A percentile compares a stretch with the other conserved stretches of the same genome.
phyloP scores from a whole-genome alignment of 2,888 invertebrate species.

The Heteromurus nitidus region DNA sequence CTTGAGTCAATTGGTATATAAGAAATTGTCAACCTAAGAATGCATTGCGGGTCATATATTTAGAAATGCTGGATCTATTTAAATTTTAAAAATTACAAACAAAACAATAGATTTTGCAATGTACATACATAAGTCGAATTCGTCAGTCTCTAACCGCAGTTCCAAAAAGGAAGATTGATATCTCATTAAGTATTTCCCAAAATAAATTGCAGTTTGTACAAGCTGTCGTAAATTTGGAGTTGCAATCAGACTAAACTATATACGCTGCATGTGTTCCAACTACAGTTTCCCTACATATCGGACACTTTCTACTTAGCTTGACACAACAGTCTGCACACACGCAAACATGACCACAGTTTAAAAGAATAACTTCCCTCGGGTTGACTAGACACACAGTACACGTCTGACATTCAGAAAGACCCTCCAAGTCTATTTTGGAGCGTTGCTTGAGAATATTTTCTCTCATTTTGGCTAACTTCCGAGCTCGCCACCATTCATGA shows the following conservation, averaged over 20 bases:
- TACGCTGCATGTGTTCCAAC: constrained; percentile 70
- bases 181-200: too few species aligned
- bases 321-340: constrained; percentile 75
- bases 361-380: constrained; percentile 75
- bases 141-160: too few species aligned
- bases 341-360: constrained; percentile 76
- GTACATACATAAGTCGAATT: too few species aligned
- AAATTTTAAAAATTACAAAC: too few species aligned
- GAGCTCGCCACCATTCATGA: constrained; percentile 60
- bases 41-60: too few species aligned
- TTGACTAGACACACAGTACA: constrained; percentile 76
- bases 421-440: constrained; percentile 65
- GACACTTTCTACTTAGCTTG: constrained; percentile 71
- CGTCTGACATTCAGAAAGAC: constrained; percentile 67
- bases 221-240: too few species aligned
- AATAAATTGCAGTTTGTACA: too few species aligned
- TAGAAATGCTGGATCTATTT: too few species aligned
- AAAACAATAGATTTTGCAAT: too few species aligned
- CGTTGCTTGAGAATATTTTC: constrained; percentile 68
- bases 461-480: constrained; percentile 66
- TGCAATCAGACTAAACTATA: constrained; percentile 57
- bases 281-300: constrained; percentile 69
- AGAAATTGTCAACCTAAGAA: too few species aligned
- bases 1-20: too few species aligned
- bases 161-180: too few species aligned